A percentile compares a stretch with the other conserved stretches of the same genome.
phyloP scores from a whole-genome alignment of 2,888 invertebrate genomes.

The Campoplex nolae region DNA sequence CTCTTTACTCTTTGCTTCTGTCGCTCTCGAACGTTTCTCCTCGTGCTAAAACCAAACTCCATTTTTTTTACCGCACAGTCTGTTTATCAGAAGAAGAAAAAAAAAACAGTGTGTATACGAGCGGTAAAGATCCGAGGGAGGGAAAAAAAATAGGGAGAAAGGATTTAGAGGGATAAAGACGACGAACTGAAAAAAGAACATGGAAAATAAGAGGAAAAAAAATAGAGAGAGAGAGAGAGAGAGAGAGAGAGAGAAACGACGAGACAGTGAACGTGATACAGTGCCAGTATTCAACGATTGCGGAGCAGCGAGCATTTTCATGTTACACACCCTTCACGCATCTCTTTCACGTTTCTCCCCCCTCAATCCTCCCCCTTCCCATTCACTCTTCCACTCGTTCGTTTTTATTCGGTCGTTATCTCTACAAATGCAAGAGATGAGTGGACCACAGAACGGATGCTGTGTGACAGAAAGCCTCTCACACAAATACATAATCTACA shows the following conservation, averaged over 20 bases:
- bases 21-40: conserved; percentile 38
- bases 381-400: conserved; percentile 29
- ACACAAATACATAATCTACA: background rate
- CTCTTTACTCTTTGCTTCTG: conserved; percentile 42
- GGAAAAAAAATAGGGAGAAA: background rate
- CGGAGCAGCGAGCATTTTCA: conserved; percentile 57
- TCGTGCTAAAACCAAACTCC: conserved; percentile 45
- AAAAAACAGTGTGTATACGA: conserved; percentile 2
- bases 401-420: conserved; percentile 59
- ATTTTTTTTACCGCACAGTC: conserved; percentile 44
- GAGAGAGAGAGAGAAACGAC: conserved; percentile 32
- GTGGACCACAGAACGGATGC: conserved; percentile 43
- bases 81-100: background rate
- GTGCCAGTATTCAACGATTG: conserved; percentile 56
- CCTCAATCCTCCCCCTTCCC: too few species aligned
- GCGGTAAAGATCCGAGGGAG: conserved; percentile 15
- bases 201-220: conserved; percentile 1
- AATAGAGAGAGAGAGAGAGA: background rate
- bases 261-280: conserved; percentile 51
- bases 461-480: conserved; percentile 28
- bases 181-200: conserved; percentile 3
- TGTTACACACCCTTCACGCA: conserved; percentile 44
- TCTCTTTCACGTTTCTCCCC: conserved; percentile 32
- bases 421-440: conserved; percentile 52
- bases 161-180: conserved; percentile 25